Evolutionary conservation across 2,888 invertebrate genomes (phyloP).

Genomic region (Phengaris arion): DNA sequence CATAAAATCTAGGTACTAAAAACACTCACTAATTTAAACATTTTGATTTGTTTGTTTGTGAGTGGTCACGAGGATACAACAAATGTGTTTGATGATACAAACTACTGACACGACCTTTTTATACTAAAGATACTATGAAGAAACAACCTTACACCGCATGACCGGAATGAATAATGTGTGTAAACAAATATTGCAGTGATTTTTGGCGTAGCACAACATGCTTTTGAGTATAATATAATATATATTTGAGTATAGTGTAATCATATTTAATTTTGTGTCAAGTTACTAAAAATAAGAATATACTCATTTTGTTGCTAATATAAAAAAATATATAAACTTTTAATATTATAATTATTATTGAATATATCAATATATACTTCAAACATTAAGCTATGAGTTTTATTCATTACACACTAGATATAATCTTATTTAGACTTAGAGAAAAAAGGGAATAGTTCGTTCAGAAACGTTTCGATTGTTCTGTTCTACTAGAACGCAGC

Average conservation of each 20-base stretch:
- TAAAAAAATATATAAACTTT: too few species aligned
- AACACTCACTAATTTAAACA: conserved; percentile 52
- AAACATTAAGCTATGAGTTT: too few species aligned
- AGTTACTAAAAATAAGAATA: too few species aligned
- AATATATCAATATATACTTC: too few species aligned
- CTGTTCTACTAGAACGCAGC: too few species aligned
- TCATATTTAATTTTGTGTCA: not conserved
- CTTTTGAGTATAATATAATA: not conserved
- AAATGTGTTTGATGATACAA: conserved; percentile 43
- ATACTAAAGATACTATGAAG: conserved; percentile 45
- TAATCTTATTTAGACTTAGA: too few species aligned
- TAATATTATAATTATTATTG: too few species aligned
- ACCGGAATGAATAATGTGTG: conserved; percentile 27
- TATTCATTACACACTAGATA: too few species aligned
- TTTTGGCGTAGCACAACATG: not conserved
- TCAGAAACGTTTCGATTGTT: too few species aligned
- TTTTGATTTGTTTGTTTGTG: conserved; percentile 41
- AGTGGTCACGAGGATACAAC: conserved; percentile 37
- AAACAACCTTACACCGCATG: conserved; percentile 34
- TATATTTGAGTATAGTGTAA: too few species aligned
- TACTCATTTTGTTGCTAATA: too few species aligned
- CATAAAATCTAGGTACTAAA: not conserved
- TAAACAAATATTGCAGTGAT: not conserved
- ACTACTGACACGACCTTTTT: conserved; percentile 45
- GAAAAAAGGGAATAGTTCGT: too few species aligned